phyloP scores from a whole-genome alignment of 2,113 vertebrate genomes.

The Mesembrinibis cayennensis region DNA sequence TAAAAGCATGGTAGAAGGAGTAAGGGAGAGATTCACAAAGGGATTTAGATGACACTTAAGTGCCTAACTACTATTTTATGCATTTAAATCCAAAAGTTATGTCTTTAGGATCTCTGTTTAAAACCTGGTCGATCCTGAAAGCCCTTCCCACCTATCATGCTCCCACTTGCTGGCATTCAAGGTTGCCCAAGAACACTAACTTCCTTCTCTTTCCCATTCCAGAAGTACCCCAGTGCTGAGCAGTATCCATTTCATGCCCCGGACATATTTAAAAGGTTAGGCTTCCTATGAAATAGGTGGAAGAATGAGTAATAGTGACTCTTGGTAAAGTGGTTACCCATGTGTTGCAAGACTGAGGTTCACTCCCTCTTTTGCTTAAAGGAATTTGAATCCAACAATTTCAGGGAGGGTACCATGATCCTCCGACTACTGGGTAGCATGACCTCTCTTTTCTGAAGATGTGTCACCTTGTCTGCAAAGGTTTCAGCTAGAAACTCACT shows the following conservation, averaged over 20 bases:
- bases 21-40: neutral
- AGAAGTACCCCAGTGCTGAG: neutral
- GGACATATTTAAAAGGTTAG: neutral
- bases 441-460: neutral
- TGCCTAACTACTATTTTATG: neutral
- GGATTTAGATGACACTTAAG: neutral
- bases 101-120: neutral
- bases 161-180: neutral
- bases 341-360: neutral
- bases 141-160: neutral
- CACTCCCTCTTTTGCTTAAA: neutral
- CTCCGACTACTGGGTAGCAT: neutral
- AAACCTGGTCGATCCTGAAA: neutral
- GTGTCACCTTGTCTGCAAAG: neutral
- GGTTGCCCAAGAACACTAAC: neutral
- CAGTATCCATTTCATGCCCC: neutral
- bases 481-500: neutral
- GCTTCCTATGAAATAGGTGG: fast-evolving
- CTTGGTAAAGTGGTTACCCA: neutral
- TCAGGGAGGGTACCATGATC: neutral
- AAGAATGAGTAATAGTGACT: neutral
- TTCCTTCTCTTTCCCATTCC: neutral
- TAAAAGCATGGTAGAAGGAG: neutral
- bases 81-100: neutral
- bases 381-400: neutral